Conservation (phyloP, 2,797 vertebrate genomes). For the Sphaeramia orbicularis region DNA sequence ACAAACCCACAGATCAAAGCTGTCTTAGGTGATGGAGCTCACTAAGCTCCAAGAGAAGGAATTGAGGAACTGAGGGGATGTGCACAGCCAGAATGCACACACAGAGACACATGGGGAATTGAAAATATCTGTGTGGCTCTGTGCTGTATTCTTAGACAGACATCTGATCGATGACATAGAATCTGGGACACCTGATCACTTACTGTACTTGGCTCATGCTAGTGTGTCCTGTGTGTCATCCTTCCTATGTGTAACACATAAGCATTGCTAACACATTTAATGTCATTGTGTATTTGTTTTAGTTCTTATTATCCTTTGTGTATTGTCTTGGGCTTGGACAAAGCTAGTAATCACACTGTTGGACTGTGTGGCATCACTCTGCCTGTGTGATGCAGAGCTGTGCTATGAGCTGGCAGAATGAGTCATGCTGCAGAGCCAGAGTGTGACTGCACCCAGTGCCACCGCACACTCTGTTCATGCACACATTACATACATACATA, state of each 20-base stretch:
- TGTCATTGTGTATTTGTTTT: constrained; percentile 1
- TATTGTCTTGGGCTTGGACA: constrained; percentile 10
- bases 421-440: constrained; percentile 78
- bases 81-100: constrained; percentile 20
- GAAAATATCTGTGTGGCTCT: constrained; percentile 35
- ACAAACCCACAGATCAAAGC: constrained; percentile 58
- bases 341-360: constrained; percentile 9
- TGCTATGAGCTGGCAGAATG: constrained; percentile 69
- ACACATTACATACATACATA: constrained; percentile 6
- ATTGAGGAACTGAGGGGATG: constrained; percentile 22
- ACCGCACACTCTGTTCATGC: constrained; percentile 25
- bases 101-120: constrained; percentile 14
- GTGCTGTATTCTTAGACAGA: constrained; percentile 21
- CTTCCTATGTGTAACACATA: background rate
- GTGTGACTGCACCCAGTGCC: constrained; percentile 62
- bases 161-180: constrained; percentile 30
- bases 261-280: constrained; percentile 4
- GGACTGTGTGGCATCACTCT: constrained; percentile 26
- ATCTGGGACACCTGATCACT: constrained; percentile 6
- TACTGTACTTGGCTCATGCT: background rate
- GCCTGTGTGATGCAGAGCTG: constrained; percentile 22
- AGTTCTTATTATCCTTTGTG: constrained; percentile 11
- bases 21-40: constrained; percentile 48
- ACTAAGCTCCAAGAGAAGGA: constrained; percentile 29
- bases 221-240: background rate